A percentile compares a stretch with the other conserved stretches of the same genome.
phyloP scores from a whole-genome alignment of 2,113 vertebrate genomes.

The Plestiodon gilberti region DNA sequence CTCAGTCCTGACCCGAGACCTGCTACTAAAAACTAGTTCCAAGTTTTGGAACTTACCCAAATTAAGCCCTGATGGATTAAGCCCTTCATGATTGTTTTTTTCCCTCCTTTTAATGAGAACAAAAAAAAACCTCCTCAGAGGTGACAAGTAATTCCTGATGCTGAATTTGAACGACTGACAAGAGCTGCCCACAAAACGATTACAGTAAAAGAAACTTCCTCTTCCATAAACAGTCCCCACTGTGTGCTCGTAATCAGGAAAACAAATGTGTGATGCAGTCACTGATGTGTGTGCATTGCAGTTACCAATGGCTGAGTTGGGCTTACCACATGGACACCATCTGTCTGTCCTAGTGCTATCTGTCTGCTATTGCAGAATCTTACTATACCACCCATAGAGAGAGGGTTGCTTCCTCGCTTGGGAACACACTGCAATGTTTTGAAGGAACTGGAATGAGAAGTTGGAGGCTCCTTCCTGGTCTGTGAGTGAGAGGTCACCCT shows the following conservation, averaged over 20 bases:
- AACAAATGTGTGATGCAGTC: neutral
- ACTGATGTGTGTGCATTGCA: neutral
- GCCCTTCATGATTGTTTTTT: too few relatives aligned
- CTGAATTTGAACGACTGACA: constrained; percentile 5
- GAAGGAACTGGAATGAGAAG: neutral
- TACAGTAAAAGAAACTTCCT: neutral
- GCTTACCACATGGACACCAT: neutral
- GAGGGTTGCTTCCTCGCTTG: neutral
- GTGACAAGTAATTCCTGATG: neutral
- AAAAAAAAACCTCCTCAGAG: neutral
- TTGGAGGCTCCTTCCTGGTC: neutral
- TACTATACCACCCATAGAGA: neutral
- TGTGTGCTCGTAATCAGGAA: neutral
- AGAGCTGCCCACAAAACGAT: neutral
- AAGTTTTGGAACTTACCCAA: neutral
- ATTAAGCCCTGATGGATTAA: neutral
- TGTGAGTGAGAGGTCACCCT: neutral
- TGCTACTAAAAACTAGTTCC: neutral
- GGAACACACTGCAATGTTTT: neutral
- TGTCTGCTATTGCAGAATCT: too few relatives aligned
- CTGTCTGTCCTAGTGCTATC: neutral
- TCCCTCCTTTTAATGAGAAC: neutral
- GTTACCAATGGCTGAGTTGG: neutral
- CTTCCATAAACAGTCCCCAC: neutral
- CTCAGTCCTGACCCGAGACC: neutral